Conservation (phyloP, 1,140 invertebrate genomes). For the Sipha flava region DNA sequence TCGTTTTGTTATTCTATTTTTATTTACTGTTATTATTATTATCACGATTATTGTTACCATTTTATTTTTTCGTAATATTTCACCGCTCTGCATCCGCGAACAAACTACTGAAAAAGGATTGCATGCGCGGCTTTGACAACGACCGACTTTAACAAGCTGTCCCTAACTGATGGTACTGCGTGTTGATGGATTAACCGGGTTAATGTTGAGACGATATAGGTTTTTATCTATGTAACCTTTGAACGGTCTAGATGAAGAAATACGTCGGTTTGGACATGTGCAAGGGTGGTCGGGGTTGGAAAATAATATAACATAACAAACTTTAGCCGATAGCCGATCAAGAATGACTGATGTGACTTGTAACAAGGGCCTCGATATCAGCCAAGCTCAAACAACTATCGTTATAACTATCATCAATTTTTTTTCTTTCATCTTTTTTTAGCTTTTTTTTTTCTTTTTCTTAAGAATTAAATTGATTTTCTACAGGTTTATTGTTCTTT, state of each 20-base stretch:
- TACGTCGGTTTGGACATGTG: no score
- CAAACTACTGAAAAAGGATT: constrained; percentile 10
- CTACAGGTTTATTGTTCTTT: background rate
- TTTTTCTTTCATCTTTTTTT: background rate
- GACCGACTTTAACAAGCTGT: constrained; percentile 13
- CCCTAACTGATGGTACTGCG: background rate
- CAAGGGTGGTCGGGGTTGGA: no score
- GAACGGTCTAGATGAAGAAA: background rate
- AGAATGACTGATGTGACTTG: constrained; percentile 18
- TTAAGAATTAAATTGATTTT: background rate
- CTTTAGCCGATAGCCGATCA: background rate
- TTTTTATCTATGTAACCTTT: constrained; percentile 14
- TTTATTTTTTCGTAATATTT: background rate
- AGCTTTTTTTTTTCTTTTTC: background rate
- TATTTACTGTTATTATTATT: background rate
- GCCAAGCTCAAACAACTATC: background rate
- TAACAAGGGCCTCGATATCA: constrained; percentile 13
- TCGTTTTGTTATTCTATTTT: no score
- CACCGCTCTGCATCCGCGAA: background rate
- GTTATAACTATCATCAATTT: background rate
- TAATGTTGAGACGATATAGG: background rate
- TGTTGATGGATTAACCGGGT: background rate
- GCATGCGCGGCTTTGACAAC: background rate
- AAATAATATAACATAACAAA: constrained; percentile 21
- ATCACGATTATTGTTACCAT: background rate